These are phyloP conservation scores for Rhabditoides inermis DNA, from an alignment of 2,888 invertebrate species.

Conservation along the genomic window DNA sequence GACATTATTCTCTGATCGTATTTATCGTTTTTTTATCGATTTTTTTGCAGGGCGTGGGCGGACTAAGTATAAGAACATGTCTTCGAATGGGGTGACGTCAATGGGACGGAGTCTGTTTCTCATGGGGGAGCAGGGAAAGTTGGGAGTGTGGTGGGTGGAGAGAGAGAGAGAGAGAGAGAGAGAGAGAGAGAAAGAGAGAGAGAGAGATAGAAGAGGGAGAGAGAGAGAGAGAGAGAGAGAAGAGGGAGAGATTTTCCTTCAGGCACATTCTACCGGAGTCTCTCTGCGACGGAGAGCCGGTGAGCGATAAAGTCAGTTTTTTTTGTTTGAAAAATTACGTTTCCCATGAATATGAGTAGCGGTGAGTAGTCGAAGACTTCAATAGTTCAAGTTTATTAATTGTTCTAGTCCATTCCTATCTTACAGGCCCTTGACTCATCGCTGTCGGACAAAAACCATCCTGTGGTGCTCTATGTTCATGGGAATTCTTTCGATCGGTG, in stretches of 20 bases:
- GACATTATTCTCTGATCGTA: no score
- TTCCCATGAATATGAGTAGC: no score
- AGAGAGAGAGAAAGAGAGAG: no score
- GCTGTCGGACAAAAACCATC: no score
- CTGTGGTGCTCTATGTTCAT: conserved; percentile 63
- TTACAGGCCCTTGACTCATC: no score
- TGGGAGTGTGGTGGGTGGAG: conserved; percentile 25
- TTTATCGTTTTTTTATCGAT: no score
- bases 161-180: no score
- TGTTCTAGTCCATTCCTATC: background rate
- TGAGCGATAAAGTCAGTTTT: conserved; percentile 15
- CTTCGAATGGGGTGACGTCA: conserved; percentile 34
- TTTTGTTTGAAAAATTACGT: no score
- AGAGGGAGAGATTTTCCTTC: no score
- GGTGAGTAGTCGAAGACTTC: no score
- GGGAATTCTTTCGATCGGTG: conserved; percentile 62
- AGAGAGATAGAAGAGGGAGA: no score
- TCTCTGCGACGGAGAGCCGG: conserved; percentile 28
- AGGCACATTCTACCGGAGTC: conserved; percentile 43
- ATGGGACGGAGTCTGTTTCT: conserved; percentile 43
- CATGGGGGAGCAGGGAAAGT: conserved; percentile 23
- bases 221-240: conserved; percentile 1
- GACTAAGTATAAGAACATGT: conserved; percentile 39
- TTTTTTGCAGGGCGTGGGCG: conserved; percentile 37
- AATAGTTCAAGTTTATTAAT: background rate